Conservation (phyloP, 2,888 invertebrate species). For the Athalia circularis region DNA sequence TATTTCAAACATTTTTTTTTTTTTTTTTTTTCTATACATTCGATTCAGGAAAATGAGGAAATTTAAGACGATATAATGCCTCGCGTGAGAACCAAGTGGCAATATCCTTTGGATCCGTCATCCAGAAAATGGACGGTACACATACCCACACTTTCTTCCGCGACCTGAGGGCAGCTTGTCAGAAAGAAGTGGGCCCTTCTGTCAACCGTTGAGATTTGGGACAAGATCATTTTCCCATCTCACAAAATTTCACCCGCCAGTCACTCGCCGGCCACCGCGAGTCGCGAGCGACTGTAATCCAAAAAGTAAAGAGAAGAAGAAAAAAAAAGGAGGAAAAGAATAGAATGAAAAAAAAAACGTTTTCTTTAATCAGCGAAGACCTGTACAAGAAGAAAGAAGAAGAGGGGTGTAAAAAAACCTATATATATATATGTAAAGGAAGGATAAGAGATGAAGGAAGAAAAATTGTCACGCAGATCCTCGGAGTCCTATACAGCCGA, state of each 20-base stretch:
- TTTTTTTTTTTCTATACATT: not conserved
- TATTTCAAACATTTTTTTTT: not conserved
- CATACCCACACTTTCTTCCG: not conserved
- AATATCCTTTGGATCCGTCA: conserved; percentile 30
- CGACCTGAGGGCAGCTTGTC: not conserved
- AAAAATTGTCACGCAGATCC: too few relatives aligned
- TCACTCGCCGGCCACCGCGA: not conserved
- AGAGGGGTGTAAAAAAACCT: too few relatives aligned
- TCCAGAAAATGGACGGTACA: conserved; percentile 13
- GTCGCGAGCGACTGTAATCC: too few relatives aligned
- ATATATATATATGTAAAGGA: too few relatives aligned
- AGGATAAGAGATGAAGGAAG: too few relatives aligned
- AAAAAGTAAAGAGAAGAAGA: not conserved
- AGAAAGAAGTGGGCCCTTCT: not conserved
- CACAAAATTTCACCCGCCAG: not conserved
- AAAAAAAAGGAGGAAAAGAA: not conserved
- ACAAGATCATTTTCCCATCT: conserved; percentile 4
- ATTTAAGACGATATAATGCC: conserved; percentile 22
- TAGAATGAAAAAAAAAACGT: conserved; percentile 26
- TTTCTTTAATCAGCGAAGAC: conserved; percentile 47
- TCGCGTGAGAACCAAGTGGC: conserved; percentile 27
- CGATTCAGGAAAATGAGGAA: not conserved
- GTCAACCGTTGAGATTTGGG: not conserved
- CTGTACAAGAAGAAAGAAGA: conserved; percentile 48
- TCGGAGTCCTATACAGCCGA: not conserved